Conservation (phyloP, 2,113 vertebrate genomes). For the Oryzias woworae region DNA sequence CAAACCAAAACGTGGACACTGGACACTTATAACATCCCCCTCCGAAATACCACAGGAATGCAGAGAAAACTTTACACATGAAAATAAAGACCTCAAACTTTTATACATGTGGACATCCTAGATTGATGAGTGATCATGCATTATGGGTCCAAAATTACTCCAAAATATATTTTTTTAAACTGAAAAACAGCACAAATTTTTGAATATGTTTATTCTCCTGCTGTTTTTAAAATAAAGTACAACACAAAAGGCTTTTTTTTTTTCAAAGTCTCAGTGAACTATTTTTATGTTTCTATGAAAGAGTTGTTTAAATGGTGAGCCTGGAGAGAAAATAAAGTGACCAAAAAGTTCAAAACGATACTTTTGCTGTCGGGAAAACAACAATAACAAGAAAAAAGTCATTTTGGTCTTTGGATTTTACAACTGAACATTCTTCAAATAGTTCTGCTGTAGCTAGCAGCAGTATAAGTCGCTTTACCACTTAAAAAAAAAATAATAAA, state of each 20-base stretch:
- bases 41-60: constrained; percentile 46
- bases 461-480: not conserved
- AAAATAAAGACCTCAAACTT: constrained; percentile 4
- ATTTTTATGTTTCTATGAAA: no score
- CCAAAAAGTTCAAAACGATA: not conserved
- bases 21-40: constrained; percentile 27
- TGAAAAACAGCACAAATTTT: not conserved
- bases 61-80: constrained; percentile 11
- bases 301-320: not conserved
- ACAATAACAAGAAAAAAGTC: no score
- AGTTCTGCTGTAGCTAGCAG: not conserved
- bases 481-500: no score
- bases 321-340: not conserved
- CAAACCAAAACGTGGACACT: constrained; percentile 1
- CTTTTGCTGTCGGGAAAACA: not conserved
- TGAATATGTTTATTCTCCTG: constrained; percentile 5
- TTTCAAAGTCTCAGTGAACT: no score
- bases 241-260: no score
- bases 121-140: not conserved
- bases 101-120: not conserved
- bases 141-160: not conserved
- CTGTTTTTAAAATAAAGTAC: not conserved
- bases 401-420: constrained; percentile 8
- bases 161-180: not conserved
- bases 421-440: not conserved